Conservation (phyloP, 2,888 invertebrate species). For the Orthonychiurus folsomi region DNA sequence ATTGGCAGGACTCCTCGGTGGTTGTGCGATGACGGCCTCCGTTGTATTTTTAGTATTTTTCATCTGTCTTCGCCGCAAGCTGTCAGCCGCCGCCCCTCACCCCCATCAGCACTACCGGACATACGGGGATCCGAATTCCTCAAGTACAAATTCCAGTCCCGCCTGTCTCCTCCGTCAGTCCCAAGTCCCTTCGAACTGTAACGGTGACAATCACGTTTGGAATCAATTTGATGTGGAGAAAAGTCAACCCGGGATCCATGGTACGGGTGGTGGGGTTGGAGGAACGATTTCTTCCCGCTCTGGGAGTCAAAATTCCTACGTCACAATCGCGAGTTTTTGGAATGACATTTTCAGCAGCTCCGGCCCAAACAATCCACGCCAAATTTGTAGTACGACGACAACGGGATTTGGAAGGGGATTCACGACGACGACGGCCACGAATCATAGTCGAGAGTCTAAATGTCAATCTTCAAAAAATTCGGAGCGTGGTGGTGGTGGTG, state of each 20-base stretch:
- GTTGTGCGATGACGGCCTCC: slow-evolving; percentile 39
- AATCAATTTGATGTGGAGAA: slow-evolving; percentile 6
- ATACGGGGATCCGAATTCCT: slow-evolving; percentile 32
- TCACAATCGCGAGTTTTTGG: slow-evolving; percentile 39
- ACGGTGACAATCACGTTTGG: slow-evolving; percentile 5
- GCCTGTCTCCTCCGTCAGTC: slow-evolving; percentile 38
- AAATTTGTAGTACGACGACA: no score
- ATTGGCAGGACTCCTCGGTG: slow-evolving; percentile 39
- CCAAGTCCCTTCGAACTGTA: neutral
- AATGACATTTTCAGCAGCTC: slow-evolving; percentile 36
- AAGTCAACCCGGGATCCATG: neutral
- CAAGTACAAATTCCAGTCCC: slow-evolving; percentile 37
- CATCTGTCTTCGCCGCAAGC: slow-evolving; percentile 39
- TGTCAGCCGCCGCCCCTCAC: slow-evolving; percentile 25
- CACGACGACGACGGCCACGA: no score
- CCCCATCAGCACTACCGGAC: neutral
- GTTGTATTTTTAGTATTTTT: slow-evolving; percentile 39
- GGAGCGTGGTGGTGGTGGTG: slow-evolving; percentile 8
- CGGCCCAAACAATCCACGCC: neutral
- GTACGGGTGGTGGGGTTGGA: neutral
- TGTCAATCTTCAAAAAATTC: neutral
- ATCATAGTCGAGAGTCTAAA: no score
- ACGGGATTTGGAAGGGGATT: slow-evolving; percentile 1
- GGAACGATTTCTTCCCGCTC: slow-evolving; percentile 22
- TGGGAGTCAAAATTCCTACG: slow-evolving; percentile 36